Percentiles rank a stretch among this genome's conserved stretches.
Conservation (phyloP, 2,888 invertebrate species). For the Pristionchus arcanus region DNA sequence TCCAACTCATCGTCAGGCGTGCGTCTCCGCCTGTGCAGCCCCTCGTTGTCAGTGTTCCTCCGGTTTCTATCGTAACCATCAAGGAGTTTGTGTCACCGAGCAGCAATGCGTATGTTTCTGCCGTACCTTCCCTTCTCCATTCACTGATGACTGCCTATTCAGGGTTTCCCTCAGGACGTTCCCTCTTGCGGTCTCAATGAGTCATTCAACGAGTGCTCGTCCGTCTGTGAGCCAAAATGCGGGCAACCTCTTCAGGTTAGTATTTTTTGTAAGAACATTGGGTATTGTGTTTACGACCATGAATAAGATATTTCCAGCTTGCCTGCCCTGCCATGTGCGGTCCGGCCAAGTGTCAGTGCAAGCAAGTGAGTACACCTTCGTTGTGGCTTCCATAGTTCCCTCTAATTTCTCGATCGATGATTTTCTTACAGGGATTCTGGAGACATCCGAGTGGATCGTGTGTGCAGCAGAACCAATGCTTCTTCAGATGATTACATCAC, state of each 20-base stretch:
- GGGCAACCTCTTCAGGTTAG: neutral
- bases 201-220: neutral
- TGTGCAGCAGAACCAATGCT: slow-evolving; percentile 7
- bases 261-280: too few species aligned
- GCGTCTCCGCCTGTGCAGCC: neutral
- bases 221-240: neutral
- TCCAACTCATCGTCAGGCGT: neutral
- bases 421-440: neutral
- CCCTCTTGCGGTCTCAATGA: neutral
- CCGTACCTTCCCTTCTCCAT: neutral
- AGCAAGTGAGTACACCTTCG: neutral
- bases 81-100: neutral
- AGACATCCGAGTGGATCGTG: neutral
- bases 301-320: neutral
- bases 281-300: too few species aligned
- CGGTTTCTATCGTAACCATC: slow-evolving; percentile 22
- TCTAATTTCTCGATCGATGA: neutral
- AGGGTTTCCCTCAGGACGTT: neutral
- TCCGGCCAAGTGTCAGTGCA: slow-evolving; percentile 1
- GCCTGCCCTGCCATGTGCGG: slow-evolving; percentile 1
- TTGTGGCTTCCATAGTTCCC: neutral
- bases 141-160: neutral
- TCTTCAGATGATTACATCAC: slow-evolving; percentile 1
- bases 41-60: slow-evolving; percentile 19
- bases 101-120: neutral